phyloP scores from a whole-genome alignment of 2,888 invertebrate genomes.

The Lottia gigantea region DNA sequence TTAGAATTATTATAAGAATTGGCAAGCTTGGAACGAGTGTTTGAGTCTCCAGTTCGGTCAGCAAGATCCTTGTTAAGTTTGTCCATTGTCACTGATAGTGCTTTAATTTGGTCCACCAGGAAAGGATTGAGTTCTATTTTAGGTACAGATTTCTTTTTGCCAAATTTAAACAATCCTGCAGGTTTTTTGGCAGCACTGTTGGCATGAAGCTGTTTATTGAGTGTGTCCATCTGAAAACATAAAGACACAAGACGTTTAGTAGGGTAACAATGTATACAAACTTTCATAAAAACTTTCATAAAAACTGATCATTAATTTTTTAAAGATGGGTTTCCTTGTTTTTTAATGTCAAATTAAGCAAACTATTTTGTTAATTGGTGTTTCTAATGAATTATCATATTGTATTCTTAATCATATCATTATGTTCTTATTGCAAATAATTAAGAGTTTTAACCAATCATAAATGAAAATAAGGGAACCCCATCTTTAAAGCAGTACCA shows the following conservation, averaged over 20 bases:
- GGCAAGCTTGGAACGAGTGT: not conserved
- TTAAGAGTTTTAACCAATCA: too few species aligned
- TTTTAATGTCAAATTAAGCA: too few species aligned
- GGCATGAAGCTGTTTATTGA: constrained; percentile 46
- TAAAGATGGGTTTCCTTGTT: too few species aligned
- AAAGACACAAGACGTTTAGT: not conserved
- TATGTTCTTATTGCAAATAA: too few species aligned
- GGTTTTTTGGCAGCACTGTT: constrained; percentile 35
- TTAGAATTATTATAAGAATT: not conserved
- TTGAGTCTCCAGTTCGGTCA: constrained; percentile 13
- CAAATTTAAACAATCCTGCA: constrained; percentile 39
- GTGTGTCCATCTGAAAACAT: constrained; percentile 43
- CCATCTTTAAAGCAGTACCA: too few species aligned
- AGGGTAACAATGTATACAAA: too few species aligned
- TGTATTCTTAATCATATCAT: too few species aligned
- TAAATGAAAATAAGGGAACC: too few species aligned
- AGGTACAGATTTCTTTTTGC: constrained; percentile 36
- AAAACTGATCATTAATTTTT: too few species aligned
- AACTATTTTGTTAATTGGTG: too few species aligned
- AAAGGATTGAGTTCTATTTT: constrained; percentile 32
- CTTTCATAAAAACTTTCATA: too few species aligned
- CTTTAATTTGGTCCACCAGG: constrained; percentile 44
- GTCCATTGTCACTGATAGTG: constrained; percentile 42
- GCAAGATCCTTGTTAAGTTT: constrained; percentile 44
- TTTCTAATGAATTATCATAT: too few species aligned